Evolutionary conservation across 2,797 vertebrate genomes (phyloP), one percentile per base, ranked within the genome.

Genomic region (Erpetoichthys calabaricus): DNA sequence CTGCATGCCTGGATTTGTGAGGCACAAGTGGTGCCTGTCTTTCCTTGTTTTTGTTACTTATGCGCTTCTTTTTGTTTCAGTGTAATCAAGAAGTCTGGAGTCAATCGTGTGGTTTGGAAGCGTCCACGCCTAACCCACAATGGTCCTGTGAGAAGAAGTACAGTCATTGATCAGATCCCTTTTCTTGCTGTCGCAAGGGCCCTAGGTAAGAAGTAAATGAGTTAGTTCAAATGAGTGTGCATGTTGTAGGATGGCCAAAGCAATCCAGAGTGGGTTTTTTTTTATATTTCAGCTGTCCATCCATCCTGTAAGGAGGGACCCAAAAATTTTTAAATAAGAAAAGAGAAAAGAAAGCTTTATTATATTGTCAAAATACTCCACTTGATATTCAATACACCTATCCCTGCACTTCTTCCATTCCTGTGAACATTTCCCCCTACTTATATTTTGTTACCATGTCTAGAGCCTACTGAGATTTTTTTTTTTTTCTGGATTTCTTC

Each of bases 41-140:
- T 4, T 10, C n/a, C 7, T 41, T n/a, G 10, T 7, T 3, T 42
- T 7, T 41, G 42, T 57, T 25, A 43, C 57, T 59, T 67, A 43
- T 66, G 56, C 9, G 7, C 4, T 3, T 42, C 7, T 50, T 59
- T 66, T 46, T 57, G 2, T 61, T 65, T 51, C 65, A 98, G 95
- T 7, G 95, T 98, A 57, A 94, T 98, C 75, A 98, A 97, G 73
- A 98, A 98, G 69, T 96, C 93, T 2, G 95, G 95, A 0, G 95
- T 98, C 68, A 96, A 98, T 68, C 83, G 95, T 1, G 95, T 98
- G 0, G 95, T 98, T 53, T 98, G 95, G 95, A 98, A 97, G 76
- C 86, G 95, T 53, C 95, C 95, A 3, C 81, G 92, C 3, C 82
- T 98, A 53, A 89, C 81, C 54, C 92, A 98, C 77, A 95, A 89